phyloP scores from a whole-genome alignment of 2,888 invertebrate genomes.

The Andrena hattorfiana region DNA sequence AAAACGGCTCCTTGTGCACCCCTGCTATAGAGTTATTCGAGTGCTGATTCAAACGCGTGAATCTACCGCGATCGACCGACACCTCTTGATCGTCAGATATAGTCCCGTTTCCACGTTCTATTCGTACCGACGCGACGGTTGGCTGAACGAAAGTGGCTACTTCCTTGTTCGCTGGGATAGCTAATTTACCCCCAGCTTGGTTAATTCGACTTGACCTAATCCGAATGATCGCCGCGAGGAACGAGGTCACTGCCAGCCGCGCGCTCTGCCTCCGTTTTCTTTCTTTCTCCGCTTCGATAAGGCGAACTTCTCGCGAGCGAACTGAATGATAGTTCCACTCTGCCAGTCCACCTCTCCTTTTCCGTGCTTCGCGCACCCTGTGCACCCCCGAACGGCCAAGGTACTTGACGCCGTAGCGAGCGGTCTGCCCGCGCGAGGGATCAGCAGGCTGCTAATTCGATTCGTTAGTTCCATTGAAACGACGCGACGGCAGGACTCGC shows the following conservation, averaged over 20 bases:
- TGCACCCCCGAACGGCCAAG: conserved; percentile 32
- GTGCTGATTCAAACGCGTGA: too few species aligned
- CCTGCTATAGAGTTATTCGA: not conserved
- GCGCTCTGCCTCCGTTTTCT: conserved; percentile 57
- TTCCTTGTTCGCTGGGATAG: conserved; percentile 48
- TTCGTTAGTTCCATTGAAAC: conserved; percentile 64
- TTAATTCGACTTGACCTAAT: conserved; percentile 66
- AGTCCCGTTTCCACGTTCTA: conserved; percentile 24
- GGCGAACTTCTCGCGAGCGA: conserved; percentile 51
- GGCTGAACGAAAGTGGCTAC: conserved; percentile 55
- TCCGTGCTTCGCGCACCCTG: conserved; percentile 24
- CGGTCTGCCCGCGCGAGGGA: conserved; percentile 49
- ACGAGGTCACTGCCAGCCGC: conserved; percentile 74
- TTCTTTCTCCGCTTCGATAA: conserved; percentile 33
- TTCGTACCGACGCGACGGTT: conserved; percentile 39
- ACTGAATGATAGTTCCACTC: conserved; percentile 55
- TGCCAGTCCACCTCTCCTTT: conserved; percentile 46
- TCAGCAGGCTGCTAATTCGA: conserved; percentile 58
- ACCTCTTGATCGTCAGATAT: conserved; percentile 32
- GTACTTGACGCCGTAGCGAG: conserved; percentile 16
- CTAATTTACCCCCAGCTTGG: conserved; percentile 60
- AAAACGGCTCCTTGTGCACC: too few species aligned
- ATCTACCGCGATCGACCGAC: conserved; percentile 27
- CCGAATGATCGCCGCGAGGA: conserved; percentile 53
- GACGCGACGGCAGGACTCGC: conserved; percentile 27